Conservation (phyloP, 2,113 vertebrate genomes). For the Sander lucioperca region DNA sequence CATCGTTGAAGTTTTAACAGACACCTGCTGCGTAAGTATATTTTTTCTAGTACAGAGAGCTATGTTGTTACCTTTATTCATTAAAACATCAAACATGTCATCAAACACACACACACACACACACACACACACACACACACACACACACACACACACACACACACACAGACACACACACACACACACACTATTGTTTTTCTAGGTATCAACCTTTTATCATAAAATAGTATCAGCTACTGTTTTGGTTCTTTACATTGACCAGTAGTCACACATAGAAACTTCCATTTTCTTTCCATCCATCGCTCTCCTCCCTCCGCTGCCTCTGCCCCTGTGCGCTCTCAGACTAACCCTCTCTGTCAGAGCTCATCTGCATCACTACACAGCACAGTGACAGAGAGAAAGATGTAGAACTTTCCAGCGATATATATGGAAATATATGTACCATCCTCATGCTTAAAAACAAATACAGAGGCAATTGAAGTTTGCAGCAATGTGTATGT, state of each 20-base stretch:
- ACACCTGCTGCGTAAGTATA: background rate
- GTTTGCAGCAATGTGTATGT: background rate
- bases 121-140: background rate
- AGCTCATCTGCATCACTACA: conserved; percentile 62
- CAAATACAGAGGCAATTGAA: background rate
- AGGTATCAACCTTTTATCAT: background rate
- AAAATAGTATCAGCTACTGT: background rate
- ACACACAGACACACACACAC: background rate
- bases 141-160: background rate
- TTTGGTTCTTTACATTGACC: background rate
- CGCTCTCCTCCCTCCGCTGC: background rate
- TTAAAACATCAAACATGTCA: background rate
- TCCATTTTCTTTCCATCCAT: background rate
- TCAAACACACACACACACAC: background rate
- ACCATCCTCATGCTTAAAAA: background rate
- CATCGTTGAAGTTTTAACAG: background rate
- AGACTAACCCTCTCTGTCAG: conserved; percentile 44
- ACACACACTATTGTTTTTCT: background rate
- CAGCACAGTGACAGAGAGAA: background rate
- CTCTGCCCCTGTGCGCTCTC: background rate
- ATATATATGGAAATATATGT: conserved; percentile 28
- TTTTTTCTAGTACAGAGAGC: background rate
- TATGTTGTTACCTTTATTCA: too few species aligned
- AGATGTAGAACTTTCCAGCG: background rate
- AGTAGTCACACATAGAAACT: background rate